These are phyloP conservation scores for Eremophila alpestris DNA, from an alignment of 2,797 vertebrate genomes.

Conservation along the genomic window DNA sequence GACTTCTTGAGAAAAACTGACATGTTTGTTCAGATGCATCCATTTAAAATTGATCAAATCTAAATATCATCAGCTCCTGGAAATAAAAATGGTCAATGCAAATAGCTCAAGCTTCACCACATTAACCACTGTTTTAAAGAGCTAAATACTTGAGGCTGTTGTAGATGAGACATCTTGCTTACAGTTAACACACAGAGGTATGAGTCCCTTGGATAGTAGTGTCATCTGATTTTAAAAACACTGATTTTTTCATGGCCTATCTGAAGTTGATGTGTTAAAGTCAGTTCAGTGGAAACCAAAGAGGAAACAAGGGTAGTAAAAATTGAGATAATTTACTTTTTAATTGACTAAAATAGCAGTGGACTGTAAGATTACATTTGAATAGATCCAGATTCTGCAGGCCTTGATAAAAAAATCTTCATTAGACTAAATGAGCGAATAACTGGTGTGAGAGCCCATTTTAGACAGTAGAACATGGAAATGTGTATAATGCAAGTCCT, in stretches of 20 bases:
- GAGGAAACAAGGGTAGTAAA: not conserved
- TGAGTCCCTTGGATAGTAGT: not conserved
- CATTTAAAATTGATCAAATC: not conserved
- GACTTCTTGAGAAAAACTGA: not conserved
- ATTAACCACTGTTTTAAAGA: not conserved
- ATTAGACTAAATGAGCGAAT: not conserved
- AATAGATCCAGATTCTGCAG: not conserved
- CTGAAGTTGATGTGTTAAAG: not conserved
- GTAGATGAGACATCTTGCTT: not conserved
- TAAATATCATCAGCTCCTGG: not conserved
- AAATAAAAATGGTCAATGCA: not conserved
- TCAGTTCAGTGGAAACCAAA: not conserved
- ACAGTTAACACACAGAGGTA: not conserved
- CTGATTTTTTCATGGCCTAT: not conserved
- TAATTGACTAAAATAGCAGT: not conserved
- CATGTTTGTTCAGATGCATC: not conserved
- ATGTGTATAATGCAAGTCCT: not conserved
- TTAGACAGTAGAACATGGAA: not conserved
- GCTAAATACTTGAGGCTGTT: not conserved
- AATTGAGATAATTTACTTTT: not conserved
- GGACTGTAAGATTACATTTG: not conserved
- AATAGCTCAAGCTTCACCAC: not conserved
- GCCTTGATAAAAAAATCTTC: not conserved
- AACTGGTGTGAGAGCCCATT: not conserved
- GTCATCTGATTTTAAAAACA: not conserved